Evolutionary conservation across 2,888 invertebrate species (phyloP).

Genomic region (Sinhomidia bicolor): DNA sequence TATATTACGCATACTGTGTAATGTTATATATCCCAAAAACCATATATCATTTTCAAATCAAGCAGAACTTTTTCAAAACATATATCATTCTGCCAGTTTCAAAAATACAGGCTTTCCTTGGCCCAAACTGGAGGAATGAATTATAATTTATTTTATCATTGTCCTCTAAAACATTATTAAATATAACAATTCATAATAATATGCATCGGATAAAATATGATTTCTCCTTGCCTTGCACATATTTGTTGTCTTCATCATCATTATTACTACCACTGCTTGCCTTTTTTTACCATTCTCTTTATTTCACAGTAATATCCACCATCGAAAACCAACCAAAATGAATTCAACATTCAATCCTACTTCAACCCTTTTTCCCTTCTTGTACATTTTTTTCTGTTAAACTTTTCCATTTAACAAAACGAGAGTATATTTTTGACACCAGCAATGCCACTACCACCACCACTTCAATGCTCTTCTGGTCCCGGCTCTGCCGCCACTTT

Average conservation of each 20-base stretch:
- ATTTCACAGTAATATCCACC: not conserved
- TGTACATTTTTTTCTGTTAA: slow-evolving; percentile 1
- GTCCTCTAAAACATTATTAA: not conserved
- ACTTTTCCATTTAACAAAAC: not conserved
- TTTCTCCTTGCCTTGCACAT: slow-evolving; percentile 19
- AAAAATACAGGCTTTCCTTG: not conserved
- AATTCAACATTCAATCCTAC: slow-evolving; percentile 17
- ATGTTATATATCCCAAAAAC: not conserved
- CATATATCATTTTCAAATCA: slow-evolving; percentile 64
- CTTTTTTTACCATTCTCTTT: not conserved
- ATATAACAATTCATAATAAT: not conserved
- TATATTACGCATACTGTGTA: not conserved
- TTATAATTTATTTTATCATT: slow-evolving; percentile 19
- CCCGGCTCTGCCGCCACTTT: not conserved
- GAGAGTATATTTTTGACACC: slow-evolving; percentile 7
- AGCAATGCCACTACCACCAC: slow-evolving; percentile 17
- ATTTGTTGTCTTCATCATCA: not conserved
- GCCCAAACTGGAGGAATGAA: not conserved
- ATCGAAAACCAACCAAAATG: not conserved
- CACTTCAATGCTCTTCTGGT: slow-evolving; percentile 19
- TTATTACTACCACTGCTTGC: not conserved
- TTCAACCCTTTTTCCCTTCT: slow-evolving; percentile 4
- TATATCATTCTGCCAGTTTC: slow-evolving; percentile 52
- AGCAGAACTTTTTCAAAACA: slow-evolving; percentile 59
- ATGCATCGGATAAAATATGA: not conserved